Evolutionary conservation across 2,888 invertebrate genomes (phyloP).

Genomic region (Lasioglossum vierecki): DNA sequence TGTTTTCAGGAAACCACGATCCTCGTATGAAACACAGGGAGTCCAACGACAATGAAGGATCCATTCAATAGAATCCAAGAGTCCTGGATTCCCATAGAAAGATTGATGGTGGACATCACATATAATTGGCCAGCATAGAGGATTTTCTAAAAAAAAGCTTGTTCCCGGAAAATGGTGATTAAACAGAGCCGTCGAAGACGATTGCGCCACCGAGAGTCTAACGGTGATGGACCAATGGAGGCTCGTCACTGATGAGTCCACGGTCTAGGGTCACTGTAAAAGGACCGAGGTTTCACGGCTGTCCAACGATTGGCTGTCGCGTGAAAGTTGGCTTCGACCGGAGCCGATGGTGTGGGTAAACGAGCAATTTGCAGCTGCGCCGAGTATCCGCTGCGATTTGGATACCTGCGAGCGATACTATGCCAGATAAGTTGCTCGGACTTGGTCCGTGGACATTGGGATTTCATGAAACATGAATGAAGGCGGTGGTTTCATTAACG

Average conservation of each 20-base stretch:
- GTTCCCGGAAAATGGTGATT: background rate
- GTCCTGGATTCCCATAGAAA: background rate
- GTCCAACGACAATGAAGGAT: no score
- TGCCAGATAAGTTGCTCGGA: constrained; percentile 5
- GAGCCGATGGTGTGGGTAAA: background rate
- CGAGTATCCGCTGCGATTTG: background rate
- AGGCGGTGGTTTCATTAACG: background rate
- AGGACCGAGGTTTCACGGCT: constrained; percentile 15
- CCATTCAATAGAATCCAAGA: background rate
- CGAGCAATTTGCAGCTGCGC: constrained; percentile 9
- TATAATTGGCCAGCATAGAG: background rate
- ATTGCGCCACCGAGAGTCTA: background rate
- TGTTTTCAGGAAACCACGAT: background rate
- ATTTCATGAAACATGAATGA: background rate
- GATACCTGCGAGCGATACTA: constrained; percentile 17
- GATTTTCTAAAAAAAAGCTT: background rate
- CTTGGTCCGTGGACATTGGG: background rate
- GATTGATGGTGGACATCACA: background rate
- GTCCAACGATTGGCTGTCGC: constrained; percentile 1
- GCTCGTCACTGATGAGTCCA: background rate
- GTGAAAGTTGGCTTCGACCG: constrained; percentile 14
- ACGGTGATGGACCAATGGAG: constrained; percentile 9
- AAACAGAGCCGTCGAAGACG: background rate
- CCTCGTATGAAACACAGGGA: no score
- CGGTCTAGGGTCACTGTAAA: background rate